These are phyloP conservation scores for Agapostemon virescens DNA, from an alignment of 2,888 invertebrate genomes.

Conservation along the genomic window DNA sequence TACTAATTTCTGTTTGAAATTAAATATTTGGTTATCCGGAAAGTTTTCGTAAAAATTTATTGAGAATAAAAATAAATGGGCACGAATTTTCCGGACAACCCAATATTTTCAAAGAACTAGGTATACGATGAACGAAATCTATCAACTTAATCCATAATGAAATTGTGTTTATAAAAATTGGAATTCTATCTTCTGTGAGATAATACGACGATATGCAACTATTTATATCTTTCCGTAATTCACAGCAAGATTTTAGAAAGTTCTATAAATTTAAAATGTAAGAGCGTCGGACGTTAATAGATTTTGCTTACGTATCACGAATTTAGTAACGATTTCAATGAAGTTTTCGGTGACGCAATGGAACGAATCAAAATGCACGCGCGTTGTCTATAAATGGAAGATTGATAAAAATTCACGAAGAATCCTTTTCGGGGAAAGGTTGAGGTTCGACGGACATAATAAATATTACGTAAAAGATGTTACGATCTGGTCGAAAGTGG, in stretches of 20 bases:
- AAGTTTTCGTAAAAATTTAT: no score
- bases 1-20: neutral
- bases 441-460: slow-evolving; percentile 39
- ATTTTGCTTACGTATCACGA: neutral
- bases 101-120: neutral
- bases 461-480: slow-evolving; percentile 56
- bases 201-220: no score
- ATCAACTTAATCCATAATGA: neutral
- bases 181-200: neutral
- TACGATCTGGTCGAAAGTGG: slow-evolving; percentile 5
- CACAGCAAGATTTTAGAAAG: neutral
- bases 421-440: slow-evolving; percentile 55
- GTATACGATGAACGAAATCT: neutral
- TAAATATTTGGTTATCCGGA: no score
- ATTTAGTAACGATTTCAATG: slow-evolving; percentile 12
- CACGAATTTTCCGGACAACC: no score
- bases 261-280: neutral
- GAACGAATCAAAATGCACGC: slow-evolving; percentile 5
- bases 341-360: slow-evolving; percentile 23
- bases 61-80: no score
- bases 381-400: neutral
- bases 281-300: neutral
- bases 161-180: no score
- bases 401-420: neutral
- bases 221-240: no score